Base-by-base conservation (phyloP, 2,888 invertebrate species). In the Branchinecta sandiegonensis region DNA sequence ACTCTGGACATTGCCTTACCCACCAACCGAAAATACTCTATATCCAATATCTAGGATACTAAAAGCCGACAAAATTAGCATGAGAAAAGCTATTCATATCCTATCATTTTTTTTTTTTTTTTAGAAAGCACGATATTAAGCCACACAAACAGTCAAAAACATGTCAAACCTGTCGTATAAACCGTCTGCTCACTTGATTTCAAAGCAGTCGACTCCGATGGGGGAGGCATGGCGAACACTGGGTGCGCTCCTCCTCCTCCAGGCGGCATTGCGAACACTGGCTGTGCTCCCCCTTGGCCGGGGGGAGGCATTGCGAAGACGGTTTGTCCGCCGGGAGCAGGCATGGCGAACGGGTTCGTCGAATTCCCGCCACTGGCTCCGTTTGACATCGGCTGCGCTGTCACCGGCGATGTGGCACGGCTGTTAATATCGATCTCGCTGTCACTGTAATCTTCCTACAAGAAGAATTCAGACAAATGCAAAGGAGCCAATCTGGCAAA, bases 151-250 rank as follows among this genome's bases (percentile, higher is more conserved):
- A 6, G 4, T 37, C 6, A 37, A 37, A 37, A 37, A 37, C 37
- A 56, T 17, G 11, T 56, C 63, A 56, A 56, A 56, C 63, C 63
- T 56, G 63, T 8, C n/a, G n/a, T 56, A 56, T 56, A 56, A 56
- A 56, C 23, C 23, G 63, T n/a, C 63, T 56, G 63, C 63, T 56
- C 63, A 56, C 63, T 56, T 56, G 63, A 17, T 56, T 56, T 56
- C 23, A 56, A 56, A 23, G 63, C 63, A 56, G 63, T 56, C 23
- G 63, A 56, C 63, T 56, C 63, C 63, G 63, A 56, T n/a, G 63
- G 63, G 23, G 63, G 10, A 56, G 63, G 63, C 63, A 56, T 56
- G n/a, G 63, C 63, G 23, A 56, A 56, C 63, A 56, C 63, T 8
- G 63, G 63, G 11, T 23, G 63, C 8, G 63, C 63, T 17, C 1